Base-by-base conservation (phyloP, 2,113 vertebrate species). In the Rattus rattus region DNA sequence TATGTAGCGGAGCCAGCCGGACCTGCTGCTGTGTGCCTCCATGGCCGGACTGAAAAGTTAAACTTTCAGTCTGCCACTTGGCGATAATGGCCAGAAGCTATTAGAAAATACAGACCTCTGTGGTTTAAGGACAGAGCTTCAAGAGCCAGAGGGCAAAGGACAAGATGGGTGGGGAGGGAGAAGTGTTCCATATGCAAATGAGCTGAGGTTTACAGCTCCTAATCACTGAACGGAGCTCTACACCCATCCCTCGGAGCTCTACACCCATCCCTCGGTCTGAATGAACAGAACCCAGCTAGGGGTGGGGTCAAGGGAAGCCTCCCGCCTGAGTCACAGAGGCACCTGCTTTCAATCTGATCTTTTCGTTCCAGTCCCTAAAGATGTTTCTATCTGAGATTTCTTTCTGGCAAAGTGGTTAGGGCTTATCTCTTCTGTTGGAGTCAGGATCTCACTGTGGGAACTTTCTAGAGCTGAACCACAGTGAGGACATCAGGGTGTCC, bases 311-410 rank as follows among this genome's bases (percentile, higher is more conserved):
- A 63, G 69, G 61, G 73, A 47, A n/a, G 92, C 56, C 56, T 52
- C 28, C 52, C 0, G 14, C 0, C 5, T 52, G 6, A 0, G 9
- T 43, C 73, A 49, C 39, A 65, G 24, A 2, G 65, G 61, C 6
- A 28, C 19, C 52, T 87, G 61, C 54, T 91, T 61, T 90, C 76
- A 36, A 33, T 80, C 70, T 88, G 47, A 84, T 59, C 73, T 93
- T 93, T 92, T 70, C 69, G 17, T 26, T 90, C 94, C 65, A 88
- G 43, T 24, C 43, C 43, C 70, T 39, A 22, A 93, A 79, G 73
- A 77, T 13, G 76, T 86, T 47, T 63, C 5, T 59, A 33, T 16
- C 77, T 43, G 24, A 92, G 69, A 20, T n/a, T 17, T 92, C 65
- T 81, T 93, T 76, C 76, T 36, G 24, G 0, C 43, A 52, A 47